Evolutionary conservation across 2,797 vertebrate species (phyloP).

Genomic region (Gadopsis bispinosus): DNA sequence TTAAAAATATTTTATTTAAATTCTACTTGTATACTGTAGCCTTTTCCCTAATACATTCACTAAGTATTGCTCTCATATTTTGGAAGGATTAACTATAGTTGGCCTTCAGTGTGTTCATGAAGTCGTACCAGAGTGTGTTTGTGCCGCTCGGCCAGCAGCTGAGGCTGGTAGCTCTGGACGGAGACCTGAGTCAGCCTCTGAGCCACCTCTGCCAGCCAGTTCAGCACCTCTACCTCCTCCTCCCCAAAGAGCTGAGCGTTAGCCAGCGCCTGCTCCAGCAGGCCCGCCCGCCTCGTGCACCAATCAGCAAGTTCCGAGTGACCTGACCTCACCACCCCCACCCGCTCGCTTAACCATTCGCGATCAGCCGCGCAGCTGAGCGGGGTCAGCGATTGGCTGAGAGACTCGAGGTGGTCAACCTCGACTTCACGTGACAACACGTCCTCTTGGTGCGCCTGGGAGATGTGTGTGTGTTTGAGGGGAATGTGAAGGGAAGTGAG

Average conservation of each 20-base stretch:
- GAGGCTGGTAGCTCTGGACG: slow-evolving; percentile 92
- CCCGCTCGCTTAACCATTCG: slow-evolving; percentile 88
- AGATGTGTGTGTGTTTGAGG: slow-evolving; percentile 52
- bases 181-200: slow-evolving; percentile 93
- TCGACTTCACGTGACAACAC: slow-evolving; percentile 85
- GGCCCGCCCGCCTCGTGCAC: slow-evolving; percentile 87
- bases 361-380: slow-evolving; percentile 90
- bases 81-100: not conserved
- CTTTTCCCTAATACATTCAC: not conserved
- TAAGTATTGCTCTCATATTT: not conserved
- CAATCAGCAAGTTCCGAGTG: slow-evolving; percentile 90
- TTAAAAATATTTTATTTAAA: not conserved
- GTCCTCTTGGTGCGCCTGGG: slow-evolving; percentile 93
- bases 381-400: slow-evolving; percentile 89
- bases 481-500: slow-evolving; percentile 34
- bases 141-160: slow-evolving; percentile 93
- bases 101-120: slow-evolving; percentile 27
- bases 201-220: slow-evolving; percentile 98
- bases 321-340: slow-evolving; percentile 87
- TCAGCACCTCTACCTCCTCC: slow-evolving; percentile 99
- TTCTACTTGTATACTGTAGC: not conserved
- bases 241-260: slow-evolving; percentile 98
- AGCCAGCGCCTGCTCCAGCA: slow-evolving; percentile 94
- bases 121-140: slow-evolving; percentile 89
- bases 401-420: slow-evolving; percentile 86